Percentiles rank a stretch among this genome's conserved stretches.
Evolutionary conservation across 2,888 invertebrate species (phyloP).

Genomic region (Apotomis capreana): DNA sequence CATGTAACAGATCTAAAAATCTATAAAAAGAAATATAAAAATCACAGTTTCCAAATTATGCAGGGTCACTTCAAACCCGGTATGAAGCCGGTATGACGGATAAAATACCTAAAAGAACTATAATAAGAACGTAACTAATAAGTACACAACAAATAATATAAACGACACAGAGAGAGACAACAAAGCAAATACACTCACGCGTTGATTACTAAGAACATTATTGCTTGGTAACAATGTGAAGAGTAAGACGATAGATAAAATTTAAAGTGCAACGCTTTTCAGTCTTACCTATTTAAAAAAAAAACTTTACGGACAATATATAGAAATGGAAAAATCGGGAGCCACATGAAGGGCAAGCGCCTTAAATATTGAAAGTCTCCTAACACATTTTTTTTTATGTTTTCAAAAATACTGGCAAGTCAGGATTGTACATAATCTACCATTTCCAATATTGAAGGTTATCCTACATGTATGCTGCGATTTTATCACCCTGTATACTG

Average conservation of each 20-base stretch:
- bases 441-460: too few relatives aligned
- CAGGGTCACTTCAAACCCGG: conserved; percentile 80
- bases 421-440: too few relatives aligned
- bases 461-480: too few relatives aligned
- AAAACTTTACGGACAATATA: neutral
- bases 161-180: conserved; percentile 76
- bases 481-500: too few relatives aligned
- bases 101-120: conserved; percentile 67
- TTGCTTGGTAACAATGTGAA: conserved; percentile 50
- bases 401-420: too few relatives aligned
- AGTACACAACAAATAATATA: conserved; percentile 78
- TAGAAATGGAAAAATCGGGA: neutral
- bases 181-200: conserved; percentile 76
- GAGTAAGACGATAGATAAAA: too few relatives aligned
- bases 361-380: too few relatives aligned
- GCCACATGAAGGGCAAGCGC: too few relatives aligned
- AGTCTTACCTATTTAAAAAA: too few relatives aligned
- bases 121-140: conserved; percentile 75
- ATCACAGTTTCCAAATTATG: conserved; percentile 83
- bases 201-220: conserved; percentile 67
- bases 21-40: conserved; percentile 80
- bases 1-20: conserved; percentile 79
- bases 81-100: conserved; percentile 70
- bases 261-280: too few relatives aligned
- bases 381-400: too few relatives aligned